Evolutionary conservation across 2,797 vertebrate genomes (phyloP).

Genomic region (Cottoperca gobio): DNA sequence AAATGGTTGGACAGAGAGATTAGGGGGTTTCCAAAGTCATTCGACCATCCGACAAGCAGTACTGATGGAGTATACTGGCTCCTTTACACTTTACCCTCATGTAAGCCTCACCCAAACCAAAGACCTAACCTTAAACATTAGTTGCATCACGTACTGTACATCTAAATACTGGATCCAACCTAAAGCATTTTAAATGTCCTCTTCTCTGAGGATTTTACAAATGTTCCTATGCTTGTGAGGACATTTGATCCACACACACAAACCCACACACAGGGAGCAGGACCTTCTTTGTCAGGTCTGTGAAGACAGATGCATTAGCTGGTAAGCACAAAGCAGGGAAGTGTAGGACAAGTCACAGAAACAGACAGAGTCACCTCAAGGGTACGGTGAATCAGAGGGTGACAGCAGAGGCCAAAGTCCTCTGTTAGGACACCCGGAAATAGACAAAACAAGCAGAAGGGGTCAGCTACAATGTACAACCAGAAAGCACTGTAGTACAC

Average conservation of each 20-base stretch:
- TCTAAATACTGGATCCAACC: background rate
- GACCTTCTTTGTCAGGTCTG: conserved; percentile 49
- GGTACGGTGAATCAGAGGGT: conserved; percentile 71
- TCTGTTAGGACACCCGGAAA: conserved; percentile 64
- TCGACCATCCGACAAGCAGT: background rate
- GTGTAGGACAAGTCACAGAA: conserved; percentile 48
- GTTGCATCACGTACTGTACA: background rate
- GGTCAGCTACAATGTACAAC: background rate
- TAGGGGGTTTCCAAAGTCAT: background rate
- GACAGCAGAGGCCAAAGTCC: conserved; percentile 68
- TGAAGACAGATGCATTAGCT: conserved; percentile 51
- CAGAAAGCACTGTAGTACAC: conserved; percentile 9
- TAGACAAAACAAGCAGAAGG: conserved; percentile 51
- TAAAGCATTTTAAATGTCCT: background rate
- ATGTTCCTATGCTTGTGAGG: conserved; percentile 4
- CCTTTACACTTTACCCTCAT: background rate
- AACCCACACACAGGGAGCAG: conserved; percentile 25
- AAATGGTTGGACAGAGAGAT: background rate
- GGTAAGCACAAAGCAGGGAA: conserved; percentile 47
- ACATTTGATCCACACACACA: conserved; percentile 27
- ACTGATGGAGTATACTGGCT: background rate
- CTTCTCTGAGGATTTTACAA: conserved; percentile 1
- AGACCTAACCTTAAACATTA: background rate
- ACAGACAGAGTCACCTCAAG: conserved; percentile 66
- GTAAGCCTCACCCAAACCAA: background rate